These are phyloP conservation scores for Eunapius fragilis DNA, from an alignment of 37 sponge, comb jelly and placozoan genomes.

Conservation along the genomic window DNA sequence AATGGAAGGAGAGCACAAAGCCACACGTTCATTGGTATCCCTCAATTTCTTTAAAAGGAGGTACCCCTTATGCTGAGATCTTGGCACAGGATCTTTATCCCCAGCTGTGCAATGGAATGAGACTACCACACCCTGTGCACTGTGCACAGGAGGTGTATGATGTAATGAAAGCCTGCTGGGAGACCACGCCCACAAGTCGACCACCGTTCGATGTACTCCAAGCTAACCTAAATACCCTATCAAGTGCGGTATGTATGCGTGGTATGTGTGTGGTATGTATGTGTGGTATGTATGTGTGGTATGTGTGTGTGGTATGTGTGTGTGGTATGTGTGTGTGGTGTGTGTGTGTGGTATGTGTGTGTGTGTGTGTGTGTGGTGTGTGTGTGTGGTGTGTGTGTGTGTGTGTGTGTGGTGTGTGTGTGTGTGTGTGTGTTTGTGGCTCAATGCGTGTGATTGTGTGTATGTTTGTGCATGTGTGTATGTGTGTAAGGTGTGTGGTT, in stretches of 20 bases:
- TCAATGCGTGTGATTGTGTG: too few species aligned
- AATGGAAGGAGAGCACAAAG: too few species aligned
- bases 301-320: too few species aligned
- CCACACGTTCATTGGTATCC: too few species aligned
- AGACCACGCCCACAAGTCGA: conserved; percentile 32
- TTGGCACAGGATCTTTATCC: conserved; percentile 31
- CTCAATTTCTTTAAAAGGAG: conserved; percentile 11
- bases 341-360: not conserved
- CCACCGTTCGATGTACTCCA: conserved; percentile 50
- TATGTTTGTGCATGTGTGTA: too few species aligned
- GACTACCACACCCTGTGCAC: conserved; percentile 60
- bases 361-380: not conserved
- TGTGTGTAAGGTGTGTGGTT: too few species aligned
- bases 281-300: not conserved
- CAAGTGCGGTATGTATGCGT: conserved; percentile 42
- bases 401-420: not conserved
- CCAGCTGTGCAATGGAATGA: conserved; percentile 58
- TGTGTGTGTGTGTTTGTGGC: not conserved
- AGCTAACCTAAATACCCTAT: conserved; percentile 35
- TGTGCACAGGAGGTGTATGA: conserved; percentile 68
- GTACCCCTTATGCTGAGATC: conserved; percentile 56
- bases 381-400: not conserved
- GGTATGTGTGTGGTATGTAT: not conserved
- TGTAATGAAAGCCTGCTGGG: conserved; percentile 69
- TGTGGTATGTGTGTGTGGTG: too few species aligned